phyloP scores from a whole-genome alignment of 2,797 vertebrate species.

The Streptopelia turtur region DNA sequence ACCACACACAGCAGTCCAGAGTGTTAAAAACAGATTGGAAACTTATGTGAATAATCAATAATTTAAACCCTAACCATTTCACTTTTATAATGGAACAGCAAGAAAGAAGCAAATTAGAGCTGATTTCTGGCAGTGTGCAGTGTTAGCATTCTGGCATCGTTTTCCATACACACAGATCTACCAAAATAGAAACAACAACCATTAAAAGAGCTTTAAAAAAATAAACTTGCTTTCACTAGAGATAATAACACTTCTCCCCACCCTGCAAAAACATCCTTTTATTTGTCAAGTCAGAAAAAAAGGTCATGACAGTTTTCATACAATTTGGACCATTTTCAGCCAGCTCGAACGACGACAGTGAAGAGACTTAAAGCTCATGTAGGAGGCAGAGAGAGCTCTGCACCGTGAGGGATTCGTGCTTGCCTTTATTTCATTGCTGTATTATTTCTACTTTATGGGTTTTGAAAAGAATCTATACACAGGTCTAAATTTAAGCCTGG shows the following conservation, averaged over 20 bases:
- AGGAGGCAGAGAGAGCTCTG: background rate
- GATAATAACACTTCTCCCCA: constrained; percentile 58
- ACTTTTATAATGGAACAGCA: background rate
- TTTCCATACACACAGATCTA: constrained; percentile 57
- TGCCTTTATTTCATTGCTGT: background rate
- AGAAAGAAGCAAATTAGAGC: constrained; percentile 12
- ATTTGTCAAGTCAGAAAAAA: constrained; percentile 57
- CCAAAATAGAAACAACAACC: constrained; percentile 54
- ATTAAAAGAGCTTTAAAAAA: constrained; percentile 36
- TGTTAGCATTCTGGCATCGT: constrained; percentile 55
- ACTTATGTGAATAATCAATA: background rate
- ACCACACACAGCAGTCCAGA: background rate
- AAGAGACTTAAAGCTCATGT: background rate
- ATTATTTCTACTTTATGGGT: background rate
- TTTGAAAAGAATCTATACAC: constrained; percentile 13
- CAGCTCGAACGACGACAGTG: background rate
- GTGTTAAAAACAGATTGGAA: constrained; percentile 37
- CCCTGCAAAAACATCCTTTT: constrained; percentile 55
- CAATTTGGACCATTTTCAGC: constrained; percentile 33
- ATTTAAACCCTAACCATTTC: background rate
- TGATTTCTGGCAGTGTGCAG: constrained; percentile 24
- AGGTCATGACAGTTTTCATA: constrained; percentile 47
- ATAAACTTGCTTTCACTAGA: constrained; percentile 57
- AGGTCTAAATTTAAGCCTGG: background rate
- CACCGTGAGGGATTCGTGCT: background rate